phyloP scores from a whole-genome alignment of 2,888 invertebrate species.

The Patella ulyssiponensis region DNA sequence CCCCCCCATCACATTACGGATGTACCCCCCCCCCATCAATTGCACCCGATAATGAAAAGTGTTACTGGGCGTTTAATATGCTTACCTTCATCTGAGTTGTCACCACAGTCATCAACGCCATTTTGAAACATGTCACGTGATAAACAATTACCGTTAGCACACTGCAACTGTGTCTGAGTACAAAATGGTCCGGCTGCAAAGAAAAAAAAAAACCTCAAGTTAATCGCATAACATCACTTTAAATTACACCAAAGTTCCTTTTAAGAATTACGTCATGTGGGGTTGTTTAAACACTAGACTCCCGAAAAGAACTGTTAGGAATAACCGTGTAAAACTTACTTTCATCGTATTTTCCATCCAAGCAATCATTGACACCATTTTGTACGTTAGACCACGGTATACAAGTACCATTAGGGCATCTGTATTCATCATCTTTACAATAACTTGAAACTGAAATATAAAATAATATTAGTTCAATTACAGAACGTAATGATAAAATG shows the following conservation, averaged over 20 bases:
- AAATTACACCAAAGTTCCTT: too few relatives aligned
- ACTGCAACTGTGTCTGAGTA: constrained; percentile 35
- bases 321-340: constrained; percentile 29
- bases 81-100: constrained; percentile 62
- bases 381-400: constrained; percentile 35
- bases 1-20: too few relatives aligned
- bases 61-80: too few relatives aligned
- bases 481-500: too few relatives aligned
- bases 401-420: constrained; percentile 51
- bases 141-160: constrained; percentile 48
- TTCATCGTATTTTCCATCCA: constrained; percentile 54
- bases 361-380: constrained; percentile 49
- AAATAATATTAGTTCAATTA: too few relatives aligned
- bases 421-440: constrained; percentile 38
- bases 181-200: constrained; percentile 36
- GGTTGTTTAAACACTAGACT: too few relatives aligned
- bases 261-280: too few relatives aligned
- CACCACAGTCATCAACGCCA: constrained; percentile 59
- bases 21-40: too few relatives aligned
- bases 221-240: too few relatives aligned
- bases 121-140: constrained; percentile 44
- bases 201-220: not conserved
- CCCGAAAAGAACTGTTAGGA: too few relatives aligned
- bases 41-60: too few relatives aligned
- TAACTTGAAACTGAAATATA: constrained; percentile 25